These are phyloP conservation scores for Ceyx cyanopectus DNA, from an alignment of 2,113 vertebrate species.

Conservation along the genomic window DNA sequence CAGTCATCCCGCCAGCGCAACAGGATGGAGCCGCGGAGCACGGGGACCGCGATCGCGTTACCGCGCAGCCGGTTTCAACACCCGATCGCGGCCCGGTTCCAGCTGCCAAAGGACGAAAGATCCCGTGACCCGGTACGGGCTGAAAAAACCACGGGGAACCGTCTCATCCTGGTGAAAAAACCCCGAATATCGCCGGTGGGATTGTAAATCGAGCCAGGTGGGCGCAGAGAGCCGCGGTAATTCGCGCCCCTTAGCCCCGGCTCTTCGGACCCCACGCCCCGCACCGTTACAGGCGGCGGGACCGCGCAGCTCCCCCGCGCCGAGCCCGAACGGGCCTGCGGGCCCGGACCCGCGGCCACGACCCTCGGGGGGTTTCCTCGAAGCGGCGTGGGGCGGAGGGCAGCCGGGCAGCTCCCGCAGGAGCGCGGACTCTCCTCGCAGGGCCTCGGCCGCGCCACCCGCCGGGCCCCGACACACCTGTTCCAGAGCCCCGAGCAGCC, in stretches of 20 bases:
- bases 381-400: too few species aligned
- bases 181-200: accelerated
- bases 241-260: background rate
- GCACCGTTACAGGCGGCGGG: background rate
- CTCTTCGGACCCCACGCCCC: accelerated
- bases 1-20: accelerated
- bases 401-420: background rate
- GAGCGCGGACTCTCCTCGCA: background rate
- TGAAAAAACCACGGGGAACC: accelerated
- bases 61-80: accelerated
- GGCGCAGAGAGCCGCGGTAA: background rate
- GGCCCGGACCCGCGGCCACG: background rate
- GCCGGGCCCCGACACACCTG: too few species aligned
- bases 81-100: accelerated
- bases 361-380: background rate
- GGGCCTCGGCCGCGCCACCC: background rate
- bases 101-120: background rate
- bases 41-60: accelerated
- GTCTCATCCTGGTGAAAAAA: accelerated
- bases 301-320: background rate
- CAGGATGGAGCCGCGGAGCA: background rate
- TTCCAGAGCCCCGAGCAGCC: background rate
- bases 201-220: accelerated
- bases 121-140: accelerated
- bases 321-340: background rate